Base-by-base conservation (phyloP, 2,888 invertebrate species). In the Branchinecta sandiegonensis region DNA sequence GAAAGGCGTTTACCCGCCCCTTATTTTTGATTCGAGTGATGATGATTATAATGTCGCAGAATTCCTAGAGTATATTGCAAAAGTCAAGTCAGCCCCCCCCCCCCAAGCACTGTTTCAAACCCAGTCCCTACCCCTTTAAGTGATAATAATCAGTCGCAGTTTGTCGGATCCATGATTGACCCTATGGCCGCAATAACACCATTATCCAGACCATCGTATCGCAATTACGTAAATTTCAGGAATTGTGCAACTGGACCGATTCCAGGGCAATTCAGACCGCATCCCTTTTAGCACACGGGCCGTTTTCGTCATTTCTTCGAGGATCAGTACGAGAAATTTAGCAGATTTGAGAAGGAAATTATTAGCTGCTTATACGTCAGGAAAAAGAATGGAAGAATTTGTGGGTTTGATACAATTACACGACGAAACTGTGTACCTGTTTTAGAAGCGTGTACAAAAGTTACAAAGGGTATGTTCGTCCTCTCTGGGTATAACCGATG, bases 81-180 rank as follows among this genome's bases (percentile, higher is more conserved):
- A 56, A 14, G 14, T 8, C 56, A 56, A 7, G 56, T n/a, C 8
- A 56, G 13, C n/a, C n/a, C 14, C n/a, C n/a, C 14, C 2, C 56
- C 56, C 13, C 13, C 56, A 56, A 13, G 14, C 56, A 13, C 56
- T 56, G 13, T 14, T n/a, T n/a, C 56, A n/a, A 56, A 2, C 56
- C 13, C 56, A 13, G n/a, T 56, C 4, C 13, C 14, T 56, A 14
- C 13, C 14, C 56, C 8, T 56, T 14, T 6, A 8, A 8, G 13
- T 6, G 56, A 56, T 56, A 13, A 56, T 13, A 13, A 13, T 56
- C 56, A 56, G 4, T 56, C 56, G n/a, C 56, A 56, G 8, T 14
- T 56, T n/a, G 14, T 50, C 13, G 56, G 56, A 56, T 56, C 56
- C 14, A 14, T 56, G 14, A 56, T 56, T 56, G 56, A 56, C 56